Conservation (phyloP, 1,140 invertebrate genomes). For the Cardiocondyla obscurior region DNA sequence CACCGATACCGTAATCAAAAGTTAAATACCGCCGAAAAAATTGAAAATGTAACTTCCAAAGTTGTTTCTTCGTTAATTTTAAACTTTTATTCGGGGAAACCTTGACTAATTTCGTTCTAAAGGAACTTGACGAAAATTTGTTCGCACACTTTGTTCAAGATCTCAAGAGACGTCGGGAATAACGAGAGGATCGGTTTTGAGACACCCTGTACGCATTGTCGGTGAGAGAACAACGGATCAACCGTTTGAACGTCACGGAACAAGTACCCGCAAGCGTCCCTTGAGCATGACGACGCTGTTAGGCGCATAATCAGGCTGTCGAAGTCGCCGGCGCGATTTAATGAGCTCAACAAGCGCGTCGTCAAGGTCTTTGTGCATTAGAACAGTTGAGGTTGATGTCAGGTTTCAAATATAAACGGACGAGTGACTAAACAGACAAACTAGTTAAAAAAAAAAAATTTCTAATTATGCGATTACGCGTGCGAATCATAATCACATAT, state of each 20-base stretch:
- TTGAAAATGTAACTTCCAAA: not conserved
- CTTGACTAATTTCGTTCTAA: not conserved
- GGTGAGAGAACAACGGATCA: slow-evolving; percentile 34
- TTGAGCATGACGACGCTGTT: slow-evolving; percentile 29
- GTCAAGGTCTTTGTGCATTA: slow-evolving; percentile 12
- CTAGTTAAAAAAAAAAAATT: not conserved
- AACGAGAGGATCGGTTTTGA: not conserved
- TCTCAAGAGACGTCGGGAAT: not conserved
- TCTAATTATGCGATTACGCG: not conserved
- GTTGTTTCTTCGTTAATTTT: not conserved
- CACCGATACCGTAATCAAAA: not conserved
- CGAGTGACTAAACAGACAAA: not conserved
- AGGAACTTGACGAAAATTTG: not conserved
- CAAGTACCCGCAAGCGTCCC: slow-evolving; percentile 34
- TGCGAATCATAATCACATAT: not conserved
- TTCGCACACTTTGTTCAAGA: not conserved
- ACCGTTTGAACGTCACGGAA: slow-evolving; percentile 42
- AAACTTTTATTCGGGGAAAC: not conserved
- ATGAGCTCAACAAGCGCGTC: slow-evolving; percentile 48
- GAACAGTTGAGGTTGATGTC: not conserved
- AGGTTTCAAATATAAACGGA: not conserved
- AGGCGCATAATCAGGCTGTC: slow-evolving; percentile 53
- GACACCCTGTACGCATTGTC: not conserved
- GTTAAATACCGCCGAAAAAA: not conserved
- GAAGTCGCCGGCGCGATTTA: slow-evolving; percentile 51